Conservation (phyloP, 2,888 invertebrate genomes). For the Pecten maximus region DNA sequence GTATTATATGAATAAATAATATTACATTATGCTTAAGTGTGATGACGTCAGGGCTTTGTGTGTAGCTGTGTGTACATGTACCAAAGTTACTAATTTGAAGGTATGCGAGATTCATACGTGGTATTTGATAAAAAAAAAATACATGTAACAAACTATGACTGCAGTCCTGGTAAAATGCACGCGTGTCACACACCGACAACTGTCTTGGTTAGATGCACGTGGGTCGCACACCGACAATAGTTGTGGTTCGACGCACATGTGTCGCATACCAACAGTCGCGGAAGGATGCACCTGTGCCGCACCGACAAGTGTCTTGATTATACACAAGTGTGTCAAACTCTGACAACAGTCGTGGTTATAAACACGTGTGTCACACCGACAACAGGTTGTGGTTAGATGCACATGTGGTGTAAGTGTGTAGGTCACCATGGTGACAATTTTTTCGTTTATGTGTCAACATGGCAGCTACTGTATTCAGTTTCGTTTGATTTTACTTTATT, state of each 20-base stretch:
- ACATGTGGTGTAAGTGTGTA: background rate
- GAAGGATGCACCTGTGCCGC: background rate
- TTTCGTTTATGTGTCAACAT: background rate
- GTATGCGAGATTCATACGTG: no score
- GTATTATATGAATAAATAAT: background rate
- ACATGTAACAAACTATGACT: no score
- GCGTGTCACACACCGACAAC: background rate
- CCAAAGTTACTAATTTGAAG: background rate
- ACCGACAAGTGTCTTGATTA: background rate
- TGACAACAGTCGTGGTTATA: background rate
- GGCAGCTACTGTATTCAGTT: conserved; percentile 21
- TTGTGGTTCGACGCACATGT: background rate
- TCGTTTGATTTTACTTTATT: background rate
- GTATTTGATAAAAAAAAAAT: no score
- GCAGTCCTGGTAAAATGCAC: background rate
- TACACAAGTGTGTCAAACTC: background rate
- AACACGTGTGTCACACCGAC: no score
- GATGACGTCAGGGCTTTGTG: background rate
- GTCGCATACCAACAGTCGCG: background rate
- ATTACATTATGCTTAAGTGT: background rate
- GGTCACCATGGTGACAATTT: background rate
- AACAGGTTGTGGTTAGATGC: background rate
- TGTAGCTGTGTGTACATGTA: background rate
- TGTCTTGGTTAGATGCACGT: background rate
- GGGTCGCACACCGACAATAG: background rate